Evolutionary conservation across 2,797 vertebrate species (phyloP).

Genomic region (Petrocephalus sullivani): DNA sequence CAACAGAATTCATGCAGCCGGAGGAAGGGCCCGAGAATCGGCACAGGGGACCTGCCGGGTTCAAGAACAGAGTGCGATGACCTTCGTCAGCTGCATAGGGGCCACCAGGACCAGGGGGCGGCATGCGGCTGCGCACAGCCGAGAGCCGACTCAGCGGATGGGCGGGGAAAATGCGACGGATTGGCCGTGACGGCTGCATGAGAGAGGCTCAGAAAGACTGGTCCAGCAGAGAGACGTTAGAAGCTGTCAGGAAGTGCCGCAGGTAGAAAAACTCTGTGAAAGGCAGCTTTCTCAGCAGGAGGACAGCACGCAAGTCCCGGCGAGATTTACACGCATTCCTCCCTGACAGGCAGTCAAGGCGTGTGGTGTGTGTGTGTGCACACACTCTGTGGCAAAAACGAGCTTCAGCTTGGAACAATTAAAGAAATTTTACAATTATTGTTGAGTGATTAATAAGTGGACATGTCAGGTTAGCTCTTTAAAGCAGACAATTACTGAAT

Average conservation of each 20-base stretch:
- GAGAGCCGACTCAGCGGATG: not conserved
- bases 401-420: not conserved
- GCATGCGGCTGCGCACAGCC: not conserved
- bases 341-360: not conserved
- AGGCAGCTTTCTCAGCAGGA: slow-evolving; percentile 44
- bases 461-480: not conserved
- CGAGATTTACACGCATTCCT: slow-evolving; percentile 1
- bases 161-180: not conserved
- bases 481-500: not conserved
- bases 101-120: not conserved
- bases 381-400: not conserved
- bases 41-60: not conserved
- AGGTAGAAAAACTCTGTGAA: slow-evolving; percentile 65
- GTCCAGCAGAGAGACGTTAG: slow-evolving; percentile 32
- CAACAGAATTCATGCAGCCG: not conserved
- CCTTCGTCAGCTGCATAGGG: not conserved
- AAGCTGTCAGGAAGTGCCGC: slow-evolving; percentile 56
- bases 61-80: not conserved
- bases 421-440: not conserved
- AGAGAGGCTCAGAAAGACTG: not conserved
- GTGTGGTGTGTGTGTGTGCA: not conserved
- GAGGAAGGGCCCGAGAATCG: not conserved
- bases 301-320: slow-evolving; percentile 24
- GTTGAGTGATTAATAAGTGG: not conserved
- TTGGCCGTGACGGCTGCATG: not conserved